phyloP scores from a whole-genome alignment of 2,888 invertebrate species.

The Pseudococcus jackbeardsleyi region DNA sequence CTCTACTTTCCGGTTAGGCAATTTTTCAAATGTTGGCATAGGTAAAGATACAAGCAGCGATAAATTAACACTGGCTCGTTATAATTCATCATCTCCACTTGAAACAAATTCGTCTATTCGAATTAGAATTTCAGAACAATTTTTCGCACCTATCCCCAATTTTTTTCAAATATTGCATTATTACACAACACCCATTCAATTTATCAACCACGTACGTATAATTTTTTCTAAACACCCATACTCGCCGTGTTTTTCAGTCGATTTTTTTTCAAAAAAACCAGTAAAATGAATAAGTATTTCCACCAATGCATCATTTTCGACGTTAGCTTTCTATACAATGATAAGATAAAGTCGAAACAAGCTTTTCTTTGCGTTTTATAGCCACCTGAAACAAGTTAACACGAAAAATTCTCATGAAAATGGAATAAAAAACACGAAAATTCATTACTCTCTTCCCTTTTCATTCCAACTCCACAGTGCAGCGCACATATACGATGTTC shows the following conservation, averaged over 20 bases:
- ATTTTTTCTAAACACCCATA: no score
- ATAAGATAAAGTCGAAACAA: slow-evolving; percentile 11
- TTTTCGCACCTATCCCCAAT: not conserved
- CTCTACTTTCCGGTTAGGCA: not conserved
- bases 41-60: not conserved
- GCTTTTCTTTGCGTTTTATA: not conserved
- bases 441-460: not conserved
- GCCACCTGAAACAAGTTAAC: not conserved
- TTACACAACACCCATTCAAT: no score
- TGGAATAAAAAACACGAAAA: not conserved
- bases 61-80: not conserved
- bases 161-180: no score
- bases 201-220: no score
- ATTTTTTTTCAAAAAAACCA: no score
- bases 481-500: not conserved
- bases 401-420: not conserved
- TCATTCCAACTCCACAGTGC: not conserved
- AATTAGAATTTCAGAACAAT: not conserved
- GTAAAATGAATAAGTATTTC: not conserved
- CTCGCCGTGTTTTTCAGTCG: no score
- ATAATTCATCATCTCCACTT: not conserved
- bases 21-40: slow-evolving; percentile 40
- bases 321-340: not conserved
- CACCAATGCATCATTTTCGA: not conserved
- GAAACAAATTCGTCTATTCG: not conserved